These are phyloP conservation scores for Oscheius sp. DNA, from an alignment of 2,888 invertebrate genomes.

Conservation along the genomic window DNA sequence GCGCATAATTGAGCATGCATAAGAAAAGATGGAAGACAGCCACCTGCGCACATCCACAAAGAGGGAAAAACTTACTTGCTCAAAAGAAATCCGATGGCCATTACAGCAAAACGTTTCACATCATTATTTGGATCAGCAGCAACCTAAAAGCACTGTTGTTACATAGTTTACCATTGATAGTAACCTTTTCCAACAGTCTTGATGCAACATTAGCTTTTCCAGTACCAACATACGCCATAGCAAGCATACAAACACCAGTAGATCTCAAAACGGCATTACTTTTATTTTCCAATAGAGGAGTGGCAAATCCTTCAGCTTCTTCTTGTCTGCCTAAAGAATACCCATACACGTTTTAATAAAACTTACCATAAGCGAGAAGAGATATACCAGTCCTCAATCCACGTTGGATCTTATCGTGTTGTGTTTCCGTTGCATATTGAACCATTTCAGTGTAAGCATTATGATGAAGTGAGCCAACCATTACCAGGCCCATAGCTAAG, in stretches of 20 bases:
- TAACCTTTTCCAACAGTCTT: conserved; percentile 80
- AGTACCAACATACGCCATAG: conserved; percentile 84
- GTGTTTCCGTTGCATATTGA: conserved; percentile 91
- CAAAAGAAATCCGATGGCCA: conserved; percentile 95
- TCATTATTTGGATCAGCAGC: conserved; percentile 98
- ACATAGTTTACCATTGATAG: too few relatives aligned
- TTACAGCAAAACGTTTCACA: conserved; percentile 96
- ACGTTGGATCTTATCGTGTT: conserved; percentile 96
- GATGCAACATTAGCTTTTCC: conserved; percentile 96
- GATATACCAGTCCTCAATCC: conserved; percentile 93
- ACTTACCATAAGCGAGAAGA: conserved; percentile 52
- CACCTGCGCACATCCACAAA: conserved; percentile 9
- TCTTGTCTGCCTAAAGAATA: conserved; percentile 83
- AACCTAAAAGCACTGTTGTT: conserved; percentile 76
- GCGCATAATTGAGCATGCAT: conserved; percentile 34
- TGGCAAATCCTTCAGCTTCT: conserved; percentile 92
- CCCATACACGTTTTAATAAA: background rate
- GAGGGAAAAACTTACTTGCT: conserved; percentile 80
- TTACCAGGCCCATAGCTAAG: conserved; percentile 98
- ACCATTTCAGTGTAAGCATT: conserved; percentile 76
- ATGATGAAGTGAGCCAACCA: conserved; percentile 92
- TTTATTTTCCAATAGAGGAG: conserved; percentile 79
- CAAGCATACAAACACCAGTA: conserved; percentile 96
- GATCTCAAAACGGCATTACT: conserved; percentile 75
- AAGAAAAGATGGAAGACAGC: conserved; percentile 19